Evolutionary conservation across 2,113 vertebrate species (phyloP), one percentile per base, ranked within the genome.

Genomic region (Synchiropus splendidus): DNA sequence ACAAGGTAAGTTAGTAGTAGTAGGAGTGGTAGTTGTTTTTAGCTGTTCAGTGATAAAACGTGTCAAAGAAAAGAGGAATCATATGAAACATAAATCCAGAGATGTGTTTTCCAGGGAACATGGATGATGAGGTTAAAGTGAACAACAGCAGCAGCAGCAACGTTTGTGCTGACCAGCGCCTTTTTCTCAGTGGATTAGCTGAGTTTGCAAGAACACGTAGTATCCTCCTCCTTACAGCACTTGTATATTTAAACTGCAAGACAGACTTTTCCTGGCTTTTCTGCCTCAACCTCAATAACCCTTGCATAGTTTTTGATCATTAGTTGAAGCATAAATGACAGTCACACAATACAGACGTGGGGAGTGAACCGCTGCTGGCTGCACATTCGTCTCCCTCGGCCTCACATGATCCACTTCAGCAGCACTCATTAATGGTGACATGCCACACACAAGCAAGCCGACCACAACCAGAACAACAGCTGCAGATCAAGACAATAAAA

Each of bases 161-260:
- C 36, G 18, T 16, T 21, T 37, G 14, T 16, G 35, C 45, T 39
- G 35, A 39, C 30, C 55, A 27, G 56, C 48, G 36, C 42, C 50
- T 44, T 21, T 39, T 52, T 40, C 51, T 45, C n/a, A n/a, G n/a
- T 48, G 48, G 31, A 66, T 64, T 43, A 64, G 56, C n/a, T 17
- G 32, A 32, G 39, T 64, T 56, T 49, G 41, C 42, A 49, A n/a
- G 35, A 51, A 40, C 14, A 31, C 42, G 61, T 11, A 58, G n/a
- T 8, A 8, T 27, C 21, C 21, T 27, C 21, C 21, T 27, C 21
- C 21, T 27, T 8, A 27, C 21, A 27, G n/a, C n/a, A n/a, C n/a
- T n/a, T n/a, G n/a, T 8, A 27, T 27, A 8, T 27, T 27, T 27
- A 4, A 5, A 27, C 21, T 27, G 21, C 21, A 35, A n/a, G 10